These are phyloP conservation scores for Piliocolobus tephrosceles DNA, from an alignment of 2,113 vertebrate genomes.

Conservation along the genomic window DNA sequence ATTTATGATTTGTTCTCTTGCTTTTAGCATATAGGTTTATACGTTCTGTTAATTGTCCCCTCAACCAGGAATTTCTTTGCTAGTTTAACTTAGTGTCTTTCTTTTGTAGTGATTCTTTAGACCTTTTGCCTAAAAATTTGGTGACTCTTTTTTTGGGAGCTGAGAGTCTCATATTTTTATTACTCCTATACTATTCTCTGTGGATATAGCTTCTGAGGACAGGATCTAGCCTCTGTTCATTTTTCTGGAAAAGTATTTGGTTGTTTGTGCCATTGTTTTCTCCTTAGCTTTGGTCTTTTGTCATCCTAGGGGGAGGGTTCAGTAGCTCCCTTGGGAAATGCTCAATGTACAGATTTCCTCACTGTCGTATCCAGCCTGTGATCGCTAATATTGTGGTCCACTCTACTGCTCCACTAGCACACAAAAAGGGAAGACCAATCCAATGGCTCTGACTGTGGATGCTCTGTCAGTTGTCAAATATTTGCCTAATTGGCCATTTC, in stretches of 20 bases:
- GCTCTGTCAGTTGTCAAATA: background rate
- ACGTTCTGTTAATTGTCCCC: background rate
- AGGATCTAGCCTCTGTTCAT: background rate
- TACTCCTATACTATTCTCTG: background rate
- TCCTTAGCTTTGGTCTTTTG: background rate
- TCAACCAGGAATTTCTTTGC: background rate
- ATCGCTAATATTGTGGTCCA: background rate
- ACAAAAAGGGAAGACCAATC: background rate
- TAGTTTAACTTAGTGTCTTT: background rate
- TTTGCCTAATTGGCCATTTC: background rate
- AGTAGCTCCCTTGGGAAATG: background rate
- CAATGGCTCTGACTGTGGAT: background rate
- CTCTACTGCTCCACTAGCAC: background rate
- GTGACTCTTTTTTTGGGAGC: background rate
- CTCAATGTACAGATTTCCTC: background rate
- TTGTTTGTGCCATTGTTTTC: background rate
- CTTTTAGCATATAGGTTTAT: background rate
- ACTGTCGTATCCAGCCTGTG: background rate
- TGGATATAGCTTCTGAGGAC: background rate
- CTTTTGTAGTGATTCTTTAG: background rate
- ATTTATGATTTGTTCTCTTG: background rate
- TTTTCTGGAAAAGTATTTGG: background rate
- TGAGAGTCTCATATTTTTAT: background rate
- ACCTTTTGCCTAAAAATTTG: background rate
- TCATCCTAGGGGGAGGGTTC: background rate